Evolutionary conservation across 2,797 vertebrate genomes (phyloP).

Genomic region (Phataginus tricuspis): DNA sequence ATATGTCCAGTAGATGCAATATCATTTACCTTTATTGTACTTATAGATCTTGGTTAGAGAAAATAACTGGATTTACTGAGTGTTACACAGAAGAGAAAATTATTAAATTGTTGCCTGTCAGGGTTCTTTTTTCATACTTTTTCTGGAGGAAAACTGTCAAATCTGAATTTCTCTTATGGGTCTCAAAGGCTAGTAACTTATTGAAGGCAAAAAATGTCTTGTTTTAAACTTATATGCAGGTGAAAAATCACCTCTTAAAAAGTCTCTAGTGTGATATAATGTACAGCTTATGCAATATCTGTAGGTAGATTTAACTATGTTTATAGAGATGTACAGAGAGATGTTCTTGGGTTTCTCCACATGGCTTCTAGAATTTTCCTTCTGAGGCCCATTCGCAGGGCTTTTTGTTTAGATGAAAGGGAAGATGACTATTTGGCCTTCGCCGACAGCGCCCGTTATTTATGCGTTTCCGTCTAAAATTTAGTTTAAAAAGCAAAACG

Average conservation of each 20-base stretch:
- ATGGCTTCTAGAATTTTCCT: constrained; percentile 42
- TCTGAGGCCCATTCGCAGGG: constrained; percentile 40
- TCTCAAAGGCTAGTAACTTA: constrained; percentile 77
- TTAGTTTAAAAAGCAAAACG: constrained; percentile 38
- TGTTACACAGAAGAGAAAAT: constrained; percentile 60
- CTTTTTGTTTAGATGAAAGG: constrained; percentile 64
- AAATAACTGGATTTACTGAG: constrained; percentile 57
- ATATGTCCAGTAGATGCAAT: neutral
- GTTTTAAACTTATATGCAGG: constrained; percentile 70
- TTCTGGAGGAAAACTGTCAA: constrained; percentile 71
- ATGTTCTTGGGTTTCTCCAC: constrained; percentile 44
- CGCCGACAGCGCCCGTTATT: constrained; percentile 25
- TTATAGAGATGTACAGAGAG: constrained; percentile 65
- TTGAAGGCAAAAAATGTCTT: constrained; percentile 69
- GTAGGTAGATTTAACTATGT: constrained; percentile 46
- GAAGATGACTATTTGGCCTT: constrained; percentile 55
- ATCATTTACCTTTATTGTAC: constrained; percentile 66
- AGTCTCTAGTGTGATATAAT: constrained; percentile 71
- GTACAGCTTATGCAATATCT: constrained; percentile 27
- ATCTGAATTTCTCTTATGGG: constrained; percentile 73
- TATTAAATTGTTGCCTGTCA: constrained; percentile 65
- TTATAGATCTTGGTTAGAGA: constrained; percentile 52
- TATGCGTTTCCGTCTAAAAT: constrained; percentile 39
- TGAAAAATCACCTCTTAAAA: constrained; percentile 73
- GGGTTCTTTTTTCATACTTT: constrained; percentile 61